These are phyloP conservation scores for Mallotus villosus DNA, from an alignment of 2,797 vertebrate genomes.

Conservation along the genomic window DNA sequence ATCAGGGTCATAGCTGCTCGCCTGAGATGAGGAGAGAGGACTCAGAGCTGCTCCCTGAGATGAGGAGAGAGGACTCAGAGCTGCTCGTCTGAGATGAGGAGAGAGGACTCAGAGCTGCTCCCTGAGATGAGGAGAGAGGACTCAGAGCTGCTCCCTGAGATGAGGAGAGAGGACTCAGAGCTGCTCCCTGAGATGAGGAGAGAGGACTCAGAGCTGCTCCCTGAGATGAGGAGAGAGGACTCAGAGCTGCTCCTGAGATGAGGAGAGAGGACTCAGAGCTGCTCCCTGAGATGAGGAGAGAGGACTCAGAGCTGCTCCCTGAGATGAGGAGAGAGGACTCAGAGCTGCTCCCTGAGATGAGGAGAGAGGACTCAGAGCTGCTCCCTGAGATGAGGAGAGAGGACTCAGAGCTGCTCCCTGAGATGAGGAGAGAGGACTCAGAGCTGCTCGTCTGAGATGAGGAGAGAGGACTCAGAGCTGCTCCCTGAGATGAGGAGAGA, in stretches of 20 bases:
- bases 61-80: slow-evolving; percentile 51
- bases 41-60: slow-evolving; percentile 45
- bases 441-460: slow-evolving; percentile 47
- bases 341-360: too few relatives aligned
- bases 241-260: too few relatives aligned
- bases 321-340: slow-evolving; percentile 45
- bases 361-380: too few relatives aligned
- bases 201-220: slow-evolving; percentile 55
- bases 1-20: slow-evolving; percentile 66
- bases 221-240: slow-evolving; percentile 47
- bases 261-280: too few relatives aligned
- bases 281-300: slow-evolving; percentile 46
- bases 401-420: too few relatives aligned
- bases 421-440: too few relatives aligned
- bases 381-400: slow-evolving; percentile 46
- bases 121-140: too few relatives aligned
- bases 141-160: slow-evolving; percentile 55
- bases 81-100: slow-evolving; percentile 46
- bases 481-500: slow-evolving; percentile 46
- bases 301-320: slow-evolving; percentile 51
- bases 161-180: slow-evolving; percentile 39
- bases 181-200: too few relatives aligned
- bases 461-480: slow-evolving; percentile 53
- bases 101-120: slow-evolving; percentile 42
- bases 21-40: slow-evolving; percentile 48